phyloP scores from a whole-genome alignment of 2,888 invertebrate genomes.

The Apamea monoglypha region DNA sequence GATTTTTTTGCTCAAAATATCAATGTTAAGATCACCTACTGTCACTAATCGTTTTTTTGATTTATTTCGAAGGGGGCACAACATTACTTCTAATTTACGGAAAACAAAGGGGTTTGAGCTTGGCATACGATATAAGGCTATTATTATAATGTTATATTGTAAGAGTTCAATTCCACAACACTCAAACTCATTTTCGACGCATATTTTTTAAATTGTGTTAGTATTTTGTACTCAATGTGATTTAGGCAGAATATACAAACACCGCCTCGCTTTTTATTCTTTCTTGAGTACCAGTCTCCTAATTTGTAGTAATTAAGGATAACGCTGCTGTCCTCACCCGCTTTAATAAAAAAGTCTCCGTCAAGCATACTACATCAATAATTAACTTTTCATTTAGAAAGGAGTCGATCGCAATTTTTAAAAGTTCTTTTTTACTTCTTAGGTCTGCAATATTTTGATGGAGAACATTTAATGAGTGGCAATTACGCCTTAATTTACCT shows the following conservation, averaged over 20 bases:
- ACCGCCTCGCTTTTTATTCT: not conserved
- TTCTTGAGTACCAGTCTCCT: slow-evolving; percentile 9
- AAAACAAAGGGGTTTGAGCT: not conserved
- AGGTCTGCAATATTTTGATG: slow-evolving; percentile 3
- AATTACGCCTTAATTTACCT: not conserved
- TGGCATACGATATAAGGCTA: slow-evolving; percentile 3
- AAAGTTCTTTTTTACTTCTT: not conserved
- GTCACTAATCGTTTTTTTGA: not conserved
- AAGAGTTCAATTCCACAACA: slow-evolving; percentile 6
- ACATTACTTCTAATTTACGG: not conserved
- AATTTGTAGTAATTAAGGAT: not conserved
- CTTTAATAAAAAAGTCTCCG: slow-evolving; percentile 5
- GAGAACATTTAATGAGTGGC: not conserved
- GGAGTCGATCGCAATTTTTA: slow-evolving; percentile 2
- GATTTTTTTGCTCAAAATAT: not conserved
- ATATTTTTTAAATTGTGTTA: not conserved
- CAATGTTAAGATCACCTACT: not conserved
- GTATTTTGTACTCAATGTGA: slow-evolving; percentile 5
- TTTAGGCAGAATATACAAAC: slow-evolving; percentile 5
- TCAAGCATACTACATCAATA: slow-evolving; percentile 1
- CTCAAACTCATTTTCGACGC: slow-evolving; percentile 6
- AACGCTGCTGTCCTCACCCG: not conserved
- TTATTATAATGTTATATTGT: slow-evolving; percentile 5
- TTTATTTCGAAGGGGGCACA: not conserved
- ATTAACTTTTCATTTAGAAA: not conserved